These are phyloP conservation scores for Drosophila paramelanica DNA, from an alignment of 2,888 invertebrate genomes.

Conservation along the genomic window DNA sequence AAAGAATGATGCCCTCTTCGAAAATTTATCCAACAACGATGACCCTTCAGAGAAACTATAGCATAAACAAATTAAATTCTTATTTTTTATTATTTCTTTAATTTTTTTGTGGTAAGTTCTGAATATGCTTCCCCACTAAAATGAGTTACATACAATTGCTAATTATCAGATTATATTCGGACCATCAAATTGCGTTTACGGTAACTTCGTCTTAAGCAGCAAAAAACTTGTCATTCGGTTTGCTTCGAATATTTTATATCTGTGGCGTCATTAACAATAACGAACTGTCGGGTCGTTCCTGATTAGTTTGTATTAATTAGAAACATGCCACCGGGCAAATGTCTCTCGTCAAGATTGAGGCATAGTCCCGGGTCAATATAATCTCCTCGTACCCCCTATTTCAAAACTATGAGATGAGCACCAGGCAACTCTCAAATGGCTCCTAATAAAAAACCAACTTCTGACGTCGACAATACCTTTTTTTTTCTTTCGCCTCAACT, in stretches of 20 bases:
- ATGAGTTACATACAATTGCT: background rate
- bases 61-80: background rate
- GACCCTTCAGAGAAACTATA: background rate
- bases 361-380: slow-evolving; percentile 27
- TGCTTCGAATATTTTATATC: slow-evolving; percentile 3
- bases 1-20: background rate
- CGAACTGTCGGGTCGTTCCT: slow-evolving; percentile 20
- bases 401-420: slow-evolving; percentile 20
- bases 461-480: background rate
- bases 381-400: background rate
- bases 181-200: slow-evolving; percentile 1
- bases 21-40: background rate
- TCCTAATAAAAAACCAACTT: background rate
- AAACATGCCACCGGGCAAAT: slow-evolving; percentile 29
- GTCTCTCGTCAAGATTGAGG: slow-evolving; percentile 10
- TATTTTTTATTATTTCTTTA: background rate
- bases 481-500: background rate
- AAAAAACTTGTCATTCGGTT: background rate
- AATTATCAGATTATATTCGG: background rate
- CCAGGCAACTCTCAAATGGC: slow-evolving; percentile 23
- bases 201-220: background rate
- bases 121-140: no score
- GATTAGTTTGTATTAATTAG: slow-evolving; percentile 17
- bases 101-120: background rate
- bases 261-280: slow-evolving; percentile 1